Evolutionary conservation across 2,797 vertebrate genomes (phyloP), one percentile per base, ranked within the genome.

Genomic region (Meriones psammophilus): DNA sequence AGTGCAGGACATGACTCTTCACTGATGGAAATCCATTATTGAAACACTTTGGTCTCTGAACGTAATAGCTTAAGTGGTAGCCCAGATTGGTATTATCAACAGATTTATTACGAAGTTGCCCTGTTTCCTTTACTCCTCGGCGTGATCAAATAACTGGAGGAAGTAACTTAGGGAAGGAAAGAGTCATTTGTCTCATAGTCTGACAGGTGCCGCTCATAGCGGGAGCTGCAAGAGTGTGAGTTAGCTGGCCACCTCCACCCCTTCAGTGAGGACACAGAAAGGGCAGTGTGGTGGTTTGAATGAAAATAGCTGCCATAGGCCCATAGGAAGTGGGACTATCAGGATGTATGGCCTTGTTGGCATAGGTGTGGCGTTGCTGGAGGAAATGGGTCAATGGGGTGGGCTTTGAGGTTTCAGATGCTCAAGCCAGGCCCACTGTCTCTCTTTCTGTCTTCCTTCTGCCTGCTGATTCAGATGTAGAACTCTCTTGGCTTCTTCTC

Each of bases 11-110:
- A 28, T 74, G 26, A 83, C 39, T 83, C 56, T 3, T 83, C 30
- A 54, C 26, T 69, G 66, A 71, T 50, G 46, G 28, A 89, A 94
- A 76, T 80, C 50, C 66, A 69, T 95, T 79, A 80, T 79, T 74
- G 50, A 80, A 80, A 30, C 73, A 22, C 20, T 60, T 93, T 73
- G 68, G 17, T 74, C 66, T 5, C 26, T 66, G n/a, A 26, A 62
- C 42, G 12, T 73, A 24, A 56, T 30, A 78, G 28, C 18, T 76
- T 69, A 60, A 71, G 8, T 78, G 24, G 62, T 36, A 78, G 24
- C n/a, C 56, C 12, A 62, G 14, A n/a, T 39, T 46, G 20, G 26
- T 36, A 60, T 54, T 18, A 91, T 17, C 20, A 68, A 69, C 5
- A 74, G 26, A 28, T 30, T 76, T 79, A 50, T 80, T 68, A 33